phyloP scores from a whole-genome alignment of 2,888 invertebrate genomes.

The Heliconius ismenius region DNA sequence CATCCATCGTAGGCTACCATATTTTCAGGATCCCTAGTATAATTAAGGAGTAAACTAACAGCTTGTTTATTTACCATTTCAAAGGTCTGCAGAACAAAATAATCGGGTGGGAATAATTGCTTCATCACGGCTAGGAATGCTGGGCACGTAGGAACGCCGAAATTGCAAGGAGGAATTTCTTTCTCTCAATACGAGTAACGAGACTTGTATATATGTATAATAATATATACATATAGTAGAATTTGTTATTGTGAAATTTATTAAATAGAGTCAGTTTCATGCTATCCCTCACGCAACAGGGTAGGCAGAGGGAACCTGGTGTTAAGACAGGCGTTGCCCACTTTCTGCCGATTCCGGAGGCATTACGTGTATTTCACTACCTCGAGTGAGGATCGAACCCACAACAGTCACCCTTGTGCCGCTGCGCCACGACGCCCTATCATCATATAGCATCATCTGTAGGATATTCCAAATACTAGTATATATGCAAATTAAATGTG shows the following conservation, averaged over 20 bases:
- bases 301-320: no score
- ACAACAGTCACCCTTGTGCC: no score
- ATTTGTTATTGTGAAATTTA: slow-evolving; percentile 8
- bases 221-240: not conserved
- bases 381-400: no score
- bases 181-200: slow-evolving; percentile 26
- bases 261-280: not conserved
- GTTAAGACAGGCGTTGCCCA: no score
- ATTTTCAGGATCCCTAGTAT: not conserved
- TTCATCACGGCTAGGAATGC: slow-evolving; percentile 30
- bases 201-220: not conserved
- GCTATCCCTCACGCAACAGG: no score
- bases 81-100: slow-evolving; percentile 28
- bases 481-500: not conserved
- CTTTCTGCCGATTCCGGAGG: no score
- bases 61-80: slow-evolving; percentile 22
- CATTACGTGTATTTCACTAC: no score
- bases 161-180: slow-evolving; percentile 34
- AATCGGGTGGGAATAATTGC: slow-evolving; percentile 26
- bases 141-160: slow-evolving; percentile 29
- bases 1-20: not conserved
- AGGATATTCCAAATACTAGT: not conserved
- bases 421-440: no score
- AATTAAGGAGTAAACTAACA: slow-evolving; percentile 20
- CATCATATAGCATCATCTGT: not conserved